Percentiles rank a stretch among this genome's conserved stretches.
phyloP scores from a whole-genome alignment of 2,113 vertebrate species.

The Oryzias javanicus region DNA sequence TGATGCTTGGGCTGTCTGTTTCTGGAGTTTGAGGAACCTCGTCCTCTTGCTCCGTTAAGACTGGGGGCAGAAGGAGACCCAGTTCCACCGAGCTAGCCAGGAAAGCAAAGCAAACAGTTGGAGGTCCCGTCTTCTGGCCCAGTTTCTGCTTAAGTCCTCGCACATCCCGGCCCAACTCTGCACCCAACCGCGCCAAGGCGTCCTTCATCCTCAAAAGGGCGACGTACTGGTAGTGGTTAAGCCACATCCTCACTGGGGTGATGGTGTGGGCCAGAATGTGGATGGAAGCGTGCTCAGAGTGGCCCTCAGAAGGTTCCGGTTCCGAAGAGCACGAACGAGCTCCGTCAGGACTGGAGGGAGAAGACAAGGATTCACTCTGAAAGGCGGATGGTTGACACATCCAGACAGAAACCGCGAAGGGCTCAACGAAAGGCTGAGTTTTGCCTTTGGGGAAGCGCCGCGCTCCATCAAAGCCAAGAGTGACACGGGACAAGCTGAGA shows the following conservation, averaged over 20 bases:
- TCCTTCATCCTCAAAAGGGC: conserved; percentile 92
- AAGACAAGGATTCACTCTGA: conserved; percentile 6
- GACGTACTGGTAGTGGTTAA: conserved; percentile 97
- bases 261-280: conserved; percentile 84
- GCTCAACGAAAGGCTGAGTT: conserved; percentile 84
- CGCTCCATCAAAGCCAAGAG: conserved; percentile 87
- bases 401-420: conserved; percentile 88
- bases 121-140: conserved; percentile 54
- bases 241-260: conserved; percentile 80
- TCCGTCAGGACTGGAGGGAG: conserved; percentile 6
- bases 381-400: conserved; percentile 81
- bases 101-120: conserved; percentile 81
- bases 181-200: conserved; percentile 80
- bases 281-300: conserved; percentile 68
- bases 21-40: conserved; percentile 80
- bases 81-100: conserved; percentile 82
- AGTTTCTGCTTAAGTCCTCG: conserved; percentile 61
- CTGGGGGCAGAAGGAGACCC: conserved; percentile 84
- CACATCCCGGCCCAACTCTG: conserved; percentile 80
- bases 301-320: conserved; percentile 18
- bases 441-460: conserved; percentile 83
- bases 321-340: conserved; percentile 12
- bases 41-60: conserved; percentile 50
- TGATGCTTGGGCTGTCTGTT: conserved; percentile 88
- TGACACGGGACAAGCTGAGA: conserved; percentile 81